These are phyloP conservation scores for Lomographa bimaculata DNA, from an alignment of 2,888 invertebrate genomes.

Conservation along the genomic window DNA sequence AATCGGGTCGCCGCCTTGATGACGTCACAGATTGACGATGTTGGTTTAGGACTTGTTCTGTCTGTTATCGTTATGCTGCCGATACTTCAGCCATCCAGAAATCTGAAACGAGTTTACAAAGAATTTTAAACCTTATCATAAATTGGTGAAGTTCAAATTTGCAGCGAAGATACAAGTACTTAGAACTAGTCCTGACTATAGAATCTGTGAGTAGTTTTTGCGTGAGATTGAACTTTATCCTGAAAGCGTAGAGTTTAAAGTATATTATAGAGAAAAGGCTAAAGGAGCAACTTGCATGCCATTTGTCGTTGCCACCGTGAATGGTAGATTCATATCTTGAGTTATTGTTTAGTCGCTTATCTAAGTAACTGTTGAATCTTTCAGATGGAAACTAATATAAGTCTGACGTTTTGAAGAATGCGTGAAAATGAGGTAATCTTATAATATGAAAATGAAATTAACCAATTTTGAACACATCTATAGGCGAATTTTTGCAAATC, in stretches of 20 bases:
- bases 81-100: conserved; percentile 33
- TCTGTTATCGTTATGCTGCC: conserved; percentile 32
- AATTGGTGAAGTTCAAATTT: conserved; percentile 8
- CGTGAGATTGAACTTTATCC: conserved; percentile 28
- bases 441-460: background rate
- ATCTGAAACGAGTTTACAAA: conserved; percentile 3
- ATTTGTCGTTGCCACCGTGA: conserved; percentile 39
- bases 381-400: conserved; percentile 14
- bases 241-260: conserved; percentile 21
- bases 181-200: conserved; percentile 8
- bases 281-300: conserved; percentile 34
- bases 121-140: conserved; percentile 10
- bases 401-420: conserved; percentile 1
- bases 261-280: conserved; percentile 6
- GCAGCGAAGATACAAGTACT: background rate
- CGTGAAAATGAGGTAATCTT: background rate
- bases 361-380: conserved; percentile 27
- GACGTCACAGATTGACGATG: conserved; percentile 37
- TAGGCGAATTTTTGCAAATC: too few relatives aligned
- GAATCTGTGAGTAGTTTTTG: conserved; percentile 7
- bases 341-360: conserved; percentile 45
- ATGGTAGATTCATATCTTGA: conserved; percentile 50
- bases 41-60: conserved; percentile 40
- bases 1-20: conserved; percentile 6
- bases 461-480: too few relatives aligned